These are phyloP conservation scores for Scaptomyza reducta DNA, from an alignment of 2,888 invertebrate genomes.

Conservation along the genomic window DNA sequence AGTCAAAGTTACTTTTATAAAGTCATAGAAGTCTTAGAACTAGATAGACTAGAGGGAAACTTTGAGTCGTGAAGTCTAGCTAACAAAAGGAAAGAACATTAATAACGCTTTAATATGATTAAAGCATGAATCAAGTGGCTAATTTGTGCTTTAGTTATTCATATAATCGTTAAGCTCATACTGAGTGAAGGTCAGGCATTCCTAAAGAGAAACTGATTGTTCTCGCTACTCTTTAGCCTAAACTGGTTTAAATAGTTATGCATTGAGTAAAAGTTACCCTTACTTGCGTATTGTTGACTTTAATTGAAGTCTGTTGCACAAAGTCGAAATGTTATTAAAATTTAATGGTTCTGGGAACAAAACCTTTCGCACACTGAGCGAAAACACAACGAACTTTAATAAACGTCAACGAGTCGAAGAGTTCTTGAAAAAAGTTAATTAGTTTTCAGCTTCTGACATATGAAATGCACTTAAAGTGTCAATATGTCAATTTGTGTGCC, in stretches of 20 bases:
- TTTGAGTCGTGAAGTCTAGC: neutral
- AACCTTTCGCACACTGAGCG: too few species aligned
- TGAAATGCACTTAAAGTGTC: neutral
- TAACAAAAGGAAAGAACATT: neutral
- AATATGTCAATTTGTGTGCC: neutral
- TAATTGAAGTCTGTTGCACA: too few species aligned
- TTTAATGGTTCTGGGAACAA: too few species aligned
- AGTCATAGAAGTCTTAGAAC: too few species aligned
- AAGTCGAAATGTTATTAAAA: too few species aligned
- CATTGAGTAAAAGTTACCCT: neutral
- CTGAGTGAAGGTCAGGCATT: conserved; percentile 7
- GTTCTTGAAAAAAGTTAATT: neutral
- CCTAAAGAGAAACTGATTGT: neutral
- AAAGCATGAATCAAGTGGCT: conserved; percentile 12
- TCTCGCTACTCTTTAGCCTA: neutral
- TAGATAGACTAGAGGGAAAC: neutral
- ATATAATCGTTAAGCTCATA: neutral
- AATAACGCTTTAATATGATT: conserved; percentile 6
- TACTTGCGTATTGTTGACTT: too few species aligned
- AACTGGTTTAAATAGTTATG: neutral
- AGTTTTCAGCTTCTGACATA: neutral
- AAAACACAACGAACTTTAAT: too few species aligned
- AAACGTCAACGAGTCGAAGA: too few species aligned
- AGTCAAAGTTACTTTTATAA: too few species aligned
- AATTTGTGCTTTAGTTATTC: neutral